phyloP scores from a whole-genome alignment of 2,888 invertebrate genomes.

The Rhopalosiphum nymphaeae region DNA sequence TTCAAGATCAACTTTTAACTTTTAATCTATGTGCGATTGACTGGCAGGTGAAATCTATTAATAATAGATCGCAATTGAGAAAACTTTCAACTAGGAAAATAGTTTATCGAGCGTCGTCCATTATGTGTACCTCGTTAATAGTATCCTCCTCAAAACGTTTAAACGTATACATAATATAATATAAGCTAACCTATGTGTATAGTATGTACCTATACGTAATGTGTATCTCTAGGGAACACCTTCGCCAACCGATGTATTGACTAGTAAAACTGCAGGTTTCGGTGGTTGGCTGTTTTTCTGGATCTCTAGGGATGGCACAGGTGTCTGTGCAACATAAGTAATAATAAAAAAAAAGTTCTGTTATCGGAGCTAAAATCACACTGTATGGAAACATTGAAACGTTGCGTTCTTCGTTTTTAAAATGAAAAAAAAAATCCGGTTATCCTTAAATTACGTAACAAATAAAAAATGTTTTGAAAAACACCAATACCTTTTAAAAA shows the following conservation, averaged over 20 bases:
- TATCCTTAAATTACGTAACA: not conserved
- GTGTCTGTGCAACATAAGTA: conserved; percentile 11
- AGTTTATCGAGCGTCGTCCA: not conserved
- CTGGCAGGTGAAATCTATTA: not conserved
- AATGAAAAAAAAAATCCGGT: not conserved
- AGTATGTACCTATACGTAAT: not conserved
- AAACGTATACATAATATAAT: not conserved
- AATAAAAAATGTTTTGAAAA: not conserved
- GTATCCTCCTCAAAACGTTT: not conserved
- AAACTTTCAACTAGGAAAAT: not conserved
- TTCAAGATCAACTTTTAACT: not conserved
- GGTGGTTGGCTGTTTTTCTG: conserved; percentile 1
- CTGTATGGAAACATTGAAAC: not conserved
- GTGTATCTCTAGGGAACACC: not conserved
- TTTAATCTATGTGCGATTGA: not conserved
- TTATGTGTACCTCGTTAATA: not conserved
- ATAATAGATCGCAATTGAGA: not conserved
- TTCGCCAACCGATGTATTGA: not conserved
- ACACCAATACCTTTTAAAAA: not conserved
- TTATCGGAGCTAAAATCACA: not conserved
- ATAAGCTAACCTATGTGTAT: not conserved
- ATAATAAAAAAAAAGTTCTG: not conserved
- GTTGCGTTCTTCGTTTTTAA: not conserved
- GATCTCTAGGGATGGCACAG: not conserved
- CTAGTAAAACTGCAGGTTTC: conserved; percentile 3